Percentiles rank a stretch among this genome's conserved stretches.
Evolutionary conservation across 2,113 vertebrate species (phyloP).

Genomic region (Nibea coibor): DNA sequence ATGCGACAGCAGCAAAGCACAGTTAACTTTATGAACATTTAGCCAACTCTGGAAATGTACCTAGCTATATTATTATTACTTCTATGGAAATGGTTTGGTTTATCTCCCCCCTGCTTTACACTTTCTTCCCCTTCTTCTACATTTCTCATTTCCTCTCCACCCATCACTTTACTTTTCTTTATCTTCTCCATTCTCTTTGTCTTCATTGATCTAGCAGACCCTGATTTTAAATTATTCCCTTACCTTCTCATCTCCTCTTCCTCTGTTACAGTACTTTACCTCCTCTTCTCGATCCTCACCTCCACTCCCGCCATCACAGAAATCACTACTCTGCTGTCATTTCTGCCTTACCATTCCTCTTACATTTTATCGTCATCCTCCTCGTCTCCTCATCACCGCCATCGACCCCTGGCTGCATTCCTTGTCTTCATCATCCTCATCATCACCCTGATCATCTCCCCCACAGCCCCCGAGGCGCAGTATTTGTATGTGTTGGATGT

Average conservation of each 20-base stretch:
- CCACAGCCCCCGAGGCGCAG: conserved; percentile 21
- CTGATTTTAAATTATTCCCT: conserved; percentile 34
- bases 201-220: conserved; percentile 49
- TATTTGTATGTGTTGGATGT: conserved; percentile 69
- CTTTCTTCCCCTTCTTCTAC: background rate
- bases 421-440: conserved; percentile 56
- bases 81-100: conserved; percentile 17
- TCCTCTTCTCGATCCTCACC: conserved; percentile 44
- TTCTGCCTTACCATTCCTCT: conserved; percentile 42
- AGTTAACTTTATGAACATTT: conserved; percentile 33
- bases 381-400: conserved; percentile 27
- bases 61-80: background rate
- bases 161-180: conserved; percentile 29
- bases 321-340: conserved; percentile 46
- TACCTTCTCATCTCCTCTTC: conserved; percentile 44
- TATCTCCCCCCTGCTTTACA: background rate
- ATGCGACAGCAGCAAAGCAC: conserved; percentile 31
- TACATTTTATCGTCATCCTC: conserved; percentile 43
- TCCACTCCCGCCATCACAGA: conserved; percentile 39
- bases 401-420: conserved; percentile 59
- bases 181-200: conserved; percentile 6
- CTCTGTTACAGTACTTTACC: conserved; percentile 46
- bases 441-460: conserved; percentile 63
- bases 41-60: conserved; percentile 34
- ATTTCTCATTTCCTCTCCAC: conserved; percentile 33